These are phyloP conservation scores for Parapsyche elsis DNA, from an alignment of 1,140 invertebrate species.

Conservation along the genomic window DNA sequence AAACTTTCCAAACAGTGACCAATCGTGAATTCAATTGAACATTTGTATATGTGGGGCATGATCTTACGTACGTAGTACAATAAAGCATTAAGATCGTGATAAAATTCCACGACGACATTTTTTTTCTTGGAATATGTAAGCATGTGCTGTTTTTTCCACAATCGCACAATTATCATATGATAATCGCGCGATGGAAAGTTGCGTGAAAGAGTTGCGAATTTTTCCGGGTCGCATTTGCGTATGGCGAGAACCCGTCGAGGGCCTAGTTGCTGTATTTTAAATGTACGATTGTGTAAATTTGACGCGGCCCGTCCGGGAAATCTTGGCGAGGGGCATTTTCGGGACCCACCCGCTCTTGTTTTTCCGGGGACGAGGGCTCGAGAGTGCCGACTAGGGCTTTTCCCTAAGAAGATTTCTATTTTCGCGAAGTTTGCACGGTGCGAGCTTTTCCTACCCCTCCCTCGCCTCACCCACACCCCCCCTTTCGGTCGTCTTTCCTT, in stretches of 20 bases:
- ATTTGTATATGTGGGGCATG: not conserved
- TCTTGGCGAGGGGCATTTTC: not conserved
- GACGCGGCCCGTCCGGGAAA: not conserved
- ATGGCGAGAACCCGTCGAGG: not conserved
- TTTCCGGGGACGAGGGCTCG: not conserved
- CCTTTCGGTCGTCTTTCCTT: not conserved
- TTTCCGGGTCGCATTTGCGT: not conserved
- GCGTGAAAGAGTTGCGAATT: not conserved
- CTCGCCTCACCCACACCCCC: not conserved
- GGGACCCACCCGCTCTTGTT: too few relatives aligned
- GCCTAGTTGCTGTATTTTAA: not conserved
- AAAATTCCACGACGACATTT: too few relatives aligned
- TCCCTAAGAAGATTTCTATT: slow-evolving; percentile 51
- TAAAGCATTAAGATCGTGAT: too few relatives aligned
- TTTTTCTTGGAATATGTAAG: too few relatives aligned
- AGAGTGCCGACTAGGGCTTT: not conserved
- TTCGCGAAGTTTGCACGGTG: slow-evolving; percentile 49
- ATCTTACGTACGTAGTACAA: too few relatives aligned
- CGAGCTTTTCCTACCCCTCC: not conserved
- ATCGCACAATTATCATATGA: not conserved
- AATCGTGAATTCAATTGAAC: not conserved
- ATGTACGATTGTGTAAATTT: slow-evolving; percentile 3
- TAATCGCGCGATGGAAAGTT: not conserved
- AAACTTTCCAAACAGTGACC: too few relatives aligned
- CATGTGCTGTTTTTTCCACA: too few relatives aligned